Base-by-base conservation (phyloP, 2,888 invertebrate genomes). In the Brachyptera putata region DNA sequence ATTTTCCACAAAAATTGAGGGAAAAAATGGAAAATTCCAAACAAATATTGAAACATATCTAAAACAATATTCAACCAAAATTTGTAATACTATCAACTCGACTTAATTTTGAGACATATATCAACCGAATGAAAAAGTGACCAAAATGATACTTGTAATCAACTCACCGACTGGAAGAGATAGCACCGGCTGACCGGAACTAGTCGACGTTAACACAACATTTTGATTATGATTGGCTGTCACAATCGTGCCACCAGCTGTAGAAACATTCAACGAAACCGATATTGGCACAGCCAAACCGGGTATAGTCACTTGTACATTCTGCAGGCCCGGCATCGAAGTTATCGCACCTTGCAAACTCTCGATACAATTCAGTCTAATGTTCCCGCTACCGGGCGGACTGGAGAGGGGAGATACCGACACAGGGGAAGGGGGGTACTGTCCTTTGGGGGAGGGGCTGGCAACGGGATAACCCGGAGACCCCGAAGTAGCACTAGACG, bases 231-330 rank as follows among this genome's bases (percentile, higher is more conserved):
- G 58, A 46, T 58, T 56, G 36, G 55, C 73, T 60, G 72, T 72
- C 59, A 76, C 76, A 53, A 76, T 72, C 64, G 76, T 76, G 61
- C 79, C 79, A 34, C 49, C 48, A 30, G 86, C 82, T 30, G 87
- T 84, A 37, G 89, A 86, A 64, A 86, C 84, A 68, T 84, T 86
- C 62, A 89, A 75, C 39, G 88, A 86, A 68, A 89, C 76, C 55
- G 91, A 91, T 68, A 92, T 90, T 3, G 91, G 91, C 67, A 91
- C 90, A n/a, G 90, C 83, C 59, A 92, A 82, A 39, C 90, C 91
- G 11, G 91, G 89, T 69, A 92, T 84, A 71, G 91, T 63, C 64
- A 81, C 83, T 77, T 89, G 87, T 57, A 89, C 87, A 74, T 89
- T 89, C 73, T 89, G 89, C 55, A 90, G 75, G 63, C 87, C 87